A percentile compares a stretch with the other conserved stretches of the same genome.
phyloP scores from a whole-genome alignment of 37 sponge, comb jelly and placozoan species.

The Axinella damicornis region DNA sequence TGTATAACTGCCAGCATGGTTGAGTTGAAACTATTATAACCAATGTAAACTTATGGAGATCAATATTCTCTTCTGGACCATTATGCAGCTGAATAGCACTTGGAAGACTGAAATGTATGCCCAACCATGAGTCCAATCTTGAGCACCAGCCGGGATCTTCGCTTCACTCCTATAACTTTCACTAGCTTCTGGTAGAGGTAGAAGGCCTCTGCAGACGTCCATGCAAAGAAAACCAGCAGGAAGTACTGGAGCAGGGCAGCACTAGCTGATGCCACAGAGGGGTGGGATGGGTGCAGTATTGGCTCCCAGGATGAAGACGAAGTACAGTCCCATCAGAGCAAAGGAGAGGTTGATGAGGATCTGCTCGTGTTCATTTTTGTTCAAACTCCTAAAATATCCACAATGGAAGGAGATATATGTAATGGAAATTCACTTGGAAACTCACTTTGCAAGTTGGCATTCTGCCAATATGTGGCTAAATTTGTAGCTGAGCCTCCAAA shows the following conservation, averaged over 20 bases:
- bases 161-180: constrained; percentile 1
- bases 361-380: not conserved
- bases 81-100: no score
- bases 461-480: no score
- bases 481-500: no score
- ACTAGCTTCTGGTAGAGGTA: constrained; percentile 33
- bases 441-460: no score
- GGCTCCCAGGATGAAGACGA: constrained; percentile 31
- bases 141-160: not conserved
- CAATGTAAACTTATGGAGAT: no score
- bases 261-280: constrained; percentile 44
- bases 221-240: constrained; percentile 49
- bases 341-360: constrained; percentile 44
- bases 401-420: no score
- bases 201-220: constrained; percentile 48
- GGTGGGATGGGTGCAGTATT: not conserved
- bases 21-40: no score
- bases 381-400: not conserved
- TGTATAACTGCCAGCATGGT: no score
- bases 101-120: constrained; percentile 9
- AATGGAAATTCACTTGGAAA: not conserved
- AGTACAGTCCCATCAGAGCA: constrained; percentile 48
- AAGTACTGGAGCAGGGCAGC: constrained; percentile 43
- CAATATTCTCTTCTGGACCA: not conserved
- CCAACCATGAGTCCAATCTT: constrained; percentile 3